Base-by-base conservation (phyloP, 2,113 vertebrate species). In the Platysternon megacephalum region DNA sequence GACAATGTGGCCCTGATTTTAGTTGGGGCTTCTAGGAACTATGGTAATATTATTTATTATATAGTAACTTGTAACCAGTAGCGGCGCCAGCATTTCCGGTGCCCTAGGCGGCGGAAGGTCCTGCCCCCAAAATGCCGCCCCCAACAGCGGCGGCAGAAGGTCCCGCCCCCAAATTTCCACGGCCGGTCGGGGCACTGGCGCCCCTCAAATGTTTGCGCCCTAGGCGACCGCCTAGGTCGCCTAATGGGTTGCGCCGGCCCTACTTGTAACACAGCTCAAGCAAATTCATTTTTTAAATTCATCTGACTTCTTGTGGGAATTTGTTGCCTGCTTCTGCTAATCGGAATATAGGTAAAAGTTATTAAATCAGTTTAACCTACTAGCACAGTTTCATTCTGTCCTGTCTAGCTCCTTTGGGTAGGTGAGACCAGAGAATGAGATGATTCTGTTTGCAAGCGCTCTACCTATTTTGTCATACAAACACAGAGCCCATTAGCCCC, bases 381-480 rank as follows among this genome's bases (percentile, higher is more conserved):
- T 82, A 42, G 42, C 21, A 39, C 12, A 39, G n/a, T 82, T 80
- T 82, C 0, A 6, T 85, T 61, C 85, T 88, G 17, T 86, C 61
- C 24, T 68, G 12, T 29, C 88, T 56, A 46, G 19, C 48, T 16
- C 74, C 79, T 84, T 22, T 48, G 53, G 74, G 79, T n/a, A 84
- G 61, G 55, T 28, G 39, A 49, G 10, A 6, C 79, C 24, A 79
- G 2, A 82, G 87, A 84, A 82, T 21, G 10, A 0, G 0, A 6
- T 74, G 35, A 29, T 42, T 28, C 0, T 26, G 0, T 7, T 8
- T 4, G 68, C 4, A 22, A 79, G 9, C 0, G 83, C 32, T 44
- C 84, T 17, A 52, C 85, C 3, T 53, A 26, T 72, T 85, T 55
- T 74, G n/a, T 74, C n/a, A 22, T 24, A 22, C n/a, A 39, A 86